Base-by-base conservation (phyloP, 1,140 invertebrate genomes). In the Drosophila pallidifrons region DNA sequence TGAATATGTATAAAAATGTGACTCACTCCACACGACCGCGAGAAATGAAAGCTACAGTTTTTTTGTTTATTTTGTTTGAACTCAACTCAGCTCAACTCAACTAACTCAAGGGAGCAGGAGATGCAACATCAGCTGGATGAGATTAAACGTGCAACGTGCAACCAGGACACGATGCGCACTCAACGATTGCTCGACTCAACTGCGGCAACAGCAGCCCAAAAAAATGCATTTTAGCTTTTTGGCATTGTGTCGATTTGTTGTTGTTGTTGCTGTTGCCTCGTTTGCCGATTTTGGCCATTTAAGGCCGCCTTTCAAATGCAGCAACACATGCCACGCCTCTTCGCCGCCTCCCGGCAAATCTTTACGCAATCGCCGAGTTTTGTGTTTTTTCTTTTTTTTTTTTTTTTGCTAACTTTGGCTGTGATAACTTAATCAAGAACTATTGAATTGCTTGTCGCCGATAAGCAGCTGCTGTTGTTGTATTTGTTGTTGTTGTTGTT, bases 351-450 rank as follows among this genome's bases (percentile, higher is more conserved):
- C 32, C 35, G 38, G 52, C 38, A 61, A 45, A 47, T 70, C 49
- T 55, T 81, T 77, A 75, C 66, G 66, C 73, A 78, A 69, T 51
- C 43, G 16, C 41, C 58, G 32, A 58, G 66, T 28, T 35, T 25
- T 25, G 20, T 25, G 20, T 25, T 25, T 25, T 25, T 25, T 25
- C 3, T 25, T 0, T 0, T 25, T 25, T 25, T 25, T 20, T n/a
- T 25, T 25, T 25, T 25, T 61, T 60, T 13, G 51, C 63, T 51
- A 1, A 69, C 30, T 41, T 66, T 55, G 2, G 32, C 11, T 46
- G 20, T 81, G 85, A 83, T 83, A 88, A 83, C 80, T 80, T 88
- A 89, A 88, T 87, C 83, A 52, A 41, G 25, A 65, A 65, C 35
- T 49, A 45, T 43, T 52, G 54, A 52, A 72, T 72, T 73, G 70